phyloP scores from a whole-genome alignment of 2,888 invertebrate species.

The Blastobasis adustella region DNA sequence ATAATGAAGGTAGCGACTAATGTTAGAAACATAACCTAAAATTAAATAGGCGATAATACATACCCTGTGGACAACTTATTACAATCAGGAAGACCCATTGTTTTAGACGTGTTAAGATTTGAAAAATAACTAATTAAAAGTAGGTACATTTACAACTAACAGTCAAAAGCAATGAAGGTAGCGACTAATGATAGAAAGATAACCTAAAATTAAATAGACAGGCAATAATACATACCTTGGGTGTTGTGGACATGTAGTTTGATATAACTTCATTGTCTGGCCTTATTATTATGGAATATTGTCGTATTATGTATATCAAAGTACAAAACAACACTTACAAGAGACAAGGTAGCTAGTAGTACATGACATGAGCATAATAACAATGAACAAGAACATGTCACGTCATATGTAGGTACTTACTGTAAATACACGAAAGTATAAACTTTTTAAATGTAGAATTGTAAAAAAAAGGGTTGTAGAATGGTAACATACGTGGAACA shows the following conservation, averaged over 20 bases:
- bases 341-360: background rate
- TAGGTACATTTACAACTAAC: no score
- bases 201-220: conserved; percentile 11
- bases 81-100: no score
- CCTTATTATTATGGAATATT: conserved; percentile 42
- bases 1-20: no score
- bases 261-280: conserved; percentile 61
- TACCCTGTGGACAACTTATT: conserved; percentile 47
- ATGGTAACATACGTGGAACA: conserved; percentile 44
- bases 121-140: no score
- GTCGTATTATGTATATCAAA: conserved; percentile 9
- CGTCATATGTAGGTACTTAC: background rate
- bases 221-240: conserved; percentile 43
- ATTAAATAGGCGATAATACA: conserved; percentile 16
- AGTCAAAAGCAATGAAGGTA: no score
- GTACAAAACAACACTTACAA: conserved; percentile 6
- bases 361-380: conserved; percentile 5
- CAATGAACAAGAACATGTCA: conserved; percentile 6
- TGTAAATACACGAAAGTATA: no score
- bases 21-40: conserved; percentile 1
- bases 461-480: no score
- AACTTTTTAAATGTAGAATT: no score
- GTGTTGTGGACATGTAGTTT: conserved; percentile 55
- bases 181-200: no score
- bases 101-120: no score